Conservation (phyloP, 1,140 invertebrate species). For the Trigoniulus corallinus region DNA sequence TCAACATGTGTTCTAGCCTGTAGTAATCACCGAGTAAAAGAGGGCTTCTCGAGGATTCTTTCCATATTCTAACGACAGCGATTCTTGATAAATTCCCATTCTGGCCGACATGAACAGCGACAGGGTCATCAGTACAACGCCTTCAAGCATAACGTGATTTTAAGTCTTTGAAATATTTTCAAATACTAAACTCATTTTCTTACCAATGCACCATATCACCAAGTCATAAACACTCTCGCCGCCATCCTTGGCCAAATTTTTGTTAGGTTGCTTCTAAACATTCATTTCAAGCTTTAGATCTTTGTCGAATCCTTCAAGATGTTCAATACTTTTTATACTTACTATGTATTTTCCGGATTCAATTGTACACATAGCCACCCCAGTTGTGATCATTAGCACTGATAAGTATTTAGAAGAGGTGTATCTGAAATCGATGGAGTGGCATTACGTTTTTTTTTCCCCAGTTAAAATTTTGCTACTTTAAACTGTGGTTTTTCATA, state of each 20-base stretch:
- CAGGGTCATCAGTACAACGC: conserved; percentile 70
- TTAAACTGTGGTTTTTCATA: conserved; percentile 16
- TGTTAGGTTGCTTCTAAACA: no score
- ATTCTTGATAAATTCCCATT: conserved; percentile 95
- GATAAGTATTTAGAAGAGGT: conserved; percentile 73
- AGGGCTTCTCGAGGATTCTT: conserved; percentile 90
- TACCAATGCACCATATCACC: neutral
- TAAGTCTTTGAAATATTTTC: neutral
- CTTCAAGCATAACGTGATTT: conserved; percentile 20
- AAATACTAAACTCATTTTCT: no score
- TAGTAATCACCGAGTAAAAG: conserved; percentile 57
- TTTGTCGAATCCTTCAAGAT: no score
- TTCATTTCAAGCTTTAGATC: no score
- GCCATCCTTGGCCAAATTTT: neutral
- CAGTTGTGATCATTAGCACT: conserved; percentile 77
- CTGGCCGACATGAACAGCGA: conserved; percentile 83
- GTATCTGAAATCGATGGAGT: conserved; percentile 34
- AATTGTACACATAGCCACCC: conserved; percentile 81
- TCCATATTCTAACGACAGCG: conserved; percentile 64
- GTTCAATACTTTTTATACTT: no score
- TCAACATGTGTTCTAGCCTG: neutral
- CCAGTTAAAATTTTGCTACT: no score
- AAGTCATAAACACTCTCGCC: neutral
- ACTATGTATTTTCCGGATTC: conserved; percentile 56
- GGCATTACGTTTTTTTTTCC: no score